Base-by-base conservation (phyloP, 2,888 invertebrate genomes). In the Parascotia fuliginaria region DNA sequence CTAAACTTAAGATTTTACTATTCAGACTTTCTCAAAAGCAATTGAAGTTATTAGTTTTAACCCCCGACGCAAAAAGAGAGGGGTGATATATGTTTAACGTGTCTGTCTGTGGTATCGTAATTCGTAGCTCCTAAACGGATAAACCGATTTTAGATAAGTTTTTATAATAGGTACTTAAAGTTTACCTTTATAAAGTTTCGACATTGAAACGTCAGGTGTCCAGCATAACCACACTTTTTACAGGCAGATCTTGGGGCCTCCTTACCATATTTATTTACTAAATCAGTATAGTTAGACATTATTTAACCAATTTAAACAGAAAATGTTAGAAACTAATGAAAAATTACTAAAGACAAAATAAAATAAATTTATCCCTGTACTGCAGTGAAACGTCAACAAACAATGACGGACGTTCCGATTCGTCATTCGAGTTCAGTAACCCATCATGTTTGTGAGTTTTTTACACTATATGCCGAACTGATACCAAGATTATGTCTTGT, bases 171-270 rank as follows among this genome's bases (percentile, higher is more conserved):
- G 1, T 13, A 12, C 13, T 13, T 7, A 4, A 13, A 6, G 11
- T 16, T 28, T 88, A 94, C 94, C 93, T 98, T 97, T 48, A 98
- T 95, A 83, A 98, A 98, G 86, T 99, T 99, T 70, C 98, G 93
- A 78, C 98, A 99, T 81, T 99, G 98, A 84, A 96, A 98, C 9
- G 99, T 98, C 70, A 99, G 93, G 85, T 99, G 98, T 0, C 98
- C 98, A 55, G 97, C 97, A 87, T 98, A 98, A 64, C 98, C 98
- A 92, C 98, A 98, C 87, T 98, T 98, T 82, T 97, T 97, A 81
- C 98, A 98, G 0, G 98, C 97, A 13, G 97, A 96, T 36, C 97
- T 92, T n/a, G 95, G 92, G 19, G 94, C 93, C 68, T 95, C 96
- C 81, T 97, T 96, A 60, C 95, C 96, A 38, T 88, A 77, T 78